Conservation (phyloP, 2,888 invertebrate genomes). For the Chrysolina americana region DNA sequence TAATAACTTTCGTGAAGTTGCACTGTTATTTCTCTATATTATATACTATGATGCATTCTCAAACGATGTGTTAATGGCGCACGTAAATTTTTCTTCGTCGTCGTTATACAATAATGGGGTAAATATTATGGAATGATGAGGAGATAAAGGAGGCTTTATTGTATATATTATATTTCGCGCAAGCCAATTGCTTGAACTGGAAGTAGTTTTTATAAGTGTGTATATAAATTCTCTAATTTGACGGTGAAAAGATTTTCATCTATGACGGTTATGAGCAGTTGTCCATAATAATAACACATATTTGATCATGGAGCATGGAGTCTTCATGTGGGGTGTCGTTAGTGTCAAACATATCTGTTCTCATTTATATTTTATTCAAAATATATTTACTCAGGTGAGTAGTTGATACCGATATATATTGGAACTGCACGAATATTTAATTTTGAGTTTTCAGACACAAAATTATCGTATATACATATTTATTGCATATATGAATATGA, state of each 20-base stretch:
- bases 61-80: conserved; percentile 49
- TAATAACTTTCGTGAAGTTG: conserved; percentile 40
- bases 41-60: conserved; percentile 41
- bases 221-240: background rate
- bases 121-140: conserved; percentile 45
- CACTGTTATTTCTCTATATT: conserved; percentile 45
- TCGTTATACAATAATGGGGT: conserved; percentile 47
- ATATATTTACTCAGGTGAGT: no score
- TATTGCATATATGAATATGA: no score
- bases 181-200: conserved; percentile 43
- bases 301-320: no score
- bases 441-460: no score
- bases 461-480: no score
- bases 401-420: no score
- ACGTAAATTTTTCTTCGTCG: conserved; percentile 44
- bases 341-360: no score
- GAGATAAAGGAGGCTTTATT: conserved; percentile 43
- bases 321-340: no score
- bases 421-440: no score
- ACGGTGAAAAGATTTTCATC: background rate
- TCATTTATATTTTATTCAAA: no score
- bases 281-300: background rate
- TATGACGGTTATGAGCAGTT: background rate
- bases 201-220: conserved; percentile 29
- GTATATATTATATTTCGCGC: conserved; percentile 43